phyloP scores from a whole-genome alignment of 2,888 invertebrate genomes.

The Andrena marginata region DNA sequence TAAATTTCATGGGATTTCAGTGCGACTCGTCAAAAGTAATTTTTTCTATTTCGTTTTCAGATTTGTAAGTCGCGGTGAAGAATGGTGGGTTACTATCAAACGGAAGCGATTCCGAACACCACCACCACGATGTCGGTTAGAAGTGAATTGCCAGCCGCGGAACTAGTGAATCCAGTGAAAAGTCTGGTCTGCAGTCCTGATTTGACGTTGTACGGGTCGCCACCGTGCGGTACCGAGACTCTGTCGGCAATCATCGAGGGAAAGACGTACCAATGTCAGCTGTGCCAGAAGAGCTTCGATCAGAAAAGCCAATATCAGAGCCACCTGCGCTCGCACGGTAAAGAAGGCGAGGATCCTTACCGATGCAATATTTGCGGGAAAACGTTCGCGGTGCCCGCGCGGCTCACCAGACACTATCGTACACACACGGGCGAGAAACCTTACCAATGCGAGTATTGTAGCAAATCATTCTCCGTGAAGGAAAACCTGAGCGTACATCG shows the following conservation, averaged over 20 bases:
- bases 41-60: slow-evolving; percentile 16
- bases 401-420: slow-evolving; percentile 93
- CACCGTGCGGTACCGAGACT: slow-evolving; percentile 59
- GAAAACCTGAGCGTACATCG: slow-evolving; percentile 95
- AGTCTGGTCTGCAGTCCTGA: slow-evolving; percentile 88
- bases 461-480: slow-evolving; percentile 96
- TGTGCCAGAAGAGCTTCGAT: slow-evolving; percentile 91
- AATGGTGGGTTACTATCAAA: slow-evolving; percentile 79
- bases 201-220: slow-evolving; percentile 85
- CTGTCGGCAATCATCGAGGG: slow-evolving; percentile 55
- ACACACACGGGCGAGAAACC: slow-evolving; percentile 97
- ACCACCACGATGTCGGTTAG: slow-evolving; percentile 65
- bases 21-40: not conserved
- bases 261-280: slow-evolving; percentile 88
- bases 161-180: slow-evolving; percentile 83
- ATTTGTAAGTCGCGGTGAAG: slow-evolving; percentile 3
- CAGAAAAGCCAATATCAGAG: slow-evolving; percentile 92
- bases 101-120: slow-evolving; percentile 66
- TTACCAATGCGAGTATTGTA: slow-evolving; percentile 96
- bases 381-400: slow-evolving; percentile 95
- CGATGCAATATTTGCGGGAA: slow-evolving; percentile 96
- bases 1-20: too few species aligned
- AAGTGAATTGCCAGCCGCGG: slow-evolving; percentile 51
- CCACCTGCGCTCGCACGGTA: slow-evolving; percentile 89
- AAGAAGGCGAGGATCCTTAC: slow-evolving; percentile 90